phyloP scores from a whole-genome alignment of 2,888 invertebrate genomes.

The Troides oblongomaculatus region DNA sequence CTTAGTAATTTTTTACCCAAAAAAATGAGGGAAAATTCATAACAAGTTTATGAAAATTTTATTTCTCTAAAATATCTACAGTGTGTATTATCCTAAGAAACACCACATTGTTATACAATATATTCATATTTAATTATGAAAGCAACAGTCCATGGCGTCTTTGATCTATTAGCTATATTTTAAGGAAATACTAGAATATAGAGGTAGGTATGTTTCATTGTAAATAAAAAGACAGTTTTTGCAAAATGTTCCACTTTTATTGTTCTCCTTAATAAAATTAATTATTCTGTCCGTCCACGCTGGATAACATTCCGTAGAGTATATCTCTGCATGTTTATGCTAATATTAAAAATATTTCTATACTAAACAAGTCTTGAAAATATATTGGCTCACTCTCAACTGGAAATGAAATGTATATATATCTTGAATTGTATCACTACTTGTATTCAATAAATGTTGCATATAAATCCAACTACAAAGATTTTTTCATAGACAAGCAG shows the following conservation, averaged over 20 bases:
- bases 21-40: constrained; percentile 1
- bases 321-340: constrained; percentile 23
- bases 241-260: constrained; percentile 66
- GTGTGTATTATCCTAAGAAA: too few relatives aligned
- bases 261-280: constrained; percentile 66
- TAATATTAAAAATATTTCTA: constrained; percentile 34
- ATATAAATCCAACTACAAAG: too few relatives aligned
- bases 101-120: too few relatives aligned
- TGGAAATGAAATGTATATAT: too few relatives aligned
- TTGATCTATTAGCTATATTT: too few relatives aligned
- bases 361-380: constrained; percentile 38
- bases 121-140: too few relatives aligned
- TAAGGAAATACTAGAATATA: too few relatives aligned
- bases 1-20: constrained; percentile 19
- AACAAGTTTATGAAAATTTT: constrained; percentile 10
- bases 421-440: too few relatives aligned
- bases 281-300: constrained; percentile 65
- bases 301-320: constrained; percentile 55
- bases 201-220: neutral
- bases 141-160: too few relatives aligned
- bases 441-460: too few relatives aligned
- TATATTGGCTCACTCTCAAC: constrained; percentile 29
- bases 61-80: too few relatives aligned
- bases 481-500: too few relatives aligned
- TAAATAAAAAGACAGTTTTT: constrained; percentile 51